A percentile compares a stretch with the other conserved stretches of the same genome.
Conservation (phyloP, 2,888 invertebrate genomes). For the Folsomia candida region DNA sequence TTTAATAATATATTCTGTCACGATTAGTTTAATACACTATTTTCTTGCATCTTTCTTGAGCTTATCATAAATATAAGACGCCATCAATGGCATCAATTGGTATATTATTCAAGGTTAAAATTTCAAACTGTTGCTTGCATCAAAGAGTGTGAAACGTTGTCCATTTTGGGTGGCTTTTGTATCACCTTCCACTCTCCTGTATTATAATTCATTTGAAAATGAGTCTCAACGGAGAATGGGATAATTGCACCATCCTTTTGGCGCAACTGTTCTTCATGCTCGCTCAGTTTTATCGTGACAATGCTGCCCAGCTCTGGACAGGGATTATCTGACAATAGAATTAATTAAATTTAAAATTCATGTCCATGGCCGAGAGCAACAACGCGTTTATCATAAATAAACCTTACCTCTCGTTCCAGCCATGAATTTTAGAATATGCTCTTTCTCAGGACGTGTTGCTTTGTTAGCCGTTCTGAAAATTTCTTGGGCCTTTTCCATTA, state of each 20-base stretch:
- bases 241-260: slow-evolving; percentile 79
- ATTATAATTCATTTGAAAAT: slow-evolving; percentile 98
- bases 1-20: too few species aligned
- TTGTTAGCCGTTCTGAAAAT: slow-evolving; percentile 96
- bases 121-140: neutral
- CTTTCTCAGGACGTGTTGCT: slow-evolving; percentile 94
- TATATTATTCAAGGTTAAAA: too few species aligned
- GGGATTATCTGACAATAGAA: slow-evolving; percentile 73
- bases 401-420: slow-evolving; percentile 84
- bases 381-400: neutral
- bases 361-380: too few species aligned
- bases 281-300: slow-evolving; percentile 91
- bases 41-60: too few species aligned
- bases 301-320: slow-evolving; percentile 96
- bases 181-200: slow-evolving; percentile 96
- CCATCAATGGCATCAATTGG: too few species aligned
- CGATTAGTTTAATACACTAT: too few species aligned
- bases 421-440: slow-evolving; percentile 96
- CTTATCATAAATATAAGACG: too few species aligned
- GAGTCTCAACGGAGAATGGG: slow-evolving; percentile 82
- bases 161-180: slow-evolving; percentile 80
- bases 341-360: neutral
- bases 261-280: slow-evolving; percentile 81
- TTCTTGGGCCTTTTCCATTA: slow-evolving; percentile 94
- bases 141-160: slow-evolving; percentile 39